These are phyloP conservation scores for Xenopus laevis DNA, from an alignment of 2,113 vertebrate species.

Conservation along the genomic window DNA sequence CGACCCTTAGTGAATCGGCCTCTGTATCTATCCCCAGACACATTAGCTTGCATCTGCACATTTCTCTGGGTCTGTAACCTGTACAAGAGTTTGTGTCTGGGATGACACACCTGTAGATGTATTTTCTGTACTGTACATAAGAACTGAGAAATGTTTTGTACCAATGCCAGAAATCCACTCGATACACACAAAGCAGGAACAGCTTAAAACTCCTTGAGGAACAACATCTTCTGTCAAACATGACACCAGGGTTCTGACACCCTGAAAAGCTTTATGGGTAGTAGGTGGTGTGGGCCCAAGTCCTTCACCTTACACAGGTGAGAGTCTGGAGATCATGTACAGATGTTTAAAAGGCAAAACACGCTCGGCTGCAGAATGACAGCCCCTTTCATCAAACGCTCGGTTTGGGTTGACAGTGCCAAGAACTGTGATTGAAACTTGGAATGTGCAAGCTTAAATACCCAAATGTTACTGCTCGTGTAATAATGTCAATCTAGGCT, in stretches of 20 bases:
- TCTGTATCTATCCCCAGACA: no score
- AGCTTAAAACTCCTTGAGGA: slow-evolving; percentile 64
- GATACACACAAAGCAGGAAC: slow-evolving; percentile 56
- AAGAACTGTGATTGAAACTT: slow-evolving; percentile 53
- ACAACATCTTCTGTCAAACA: slow-evolving; percentile 68
- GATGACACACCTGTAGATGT: slow-evolving; percentile 52
- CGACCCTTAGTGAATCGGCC: no score
- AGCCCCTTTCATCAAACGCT: slow-evolving; percentile 54
- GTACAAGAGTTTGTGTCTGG: slow-evolving; percentile 18
- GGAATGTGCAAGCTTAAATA: slow-evolving; percentile 52
- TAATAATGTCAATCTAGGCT: slow-evolving; percentile 47
- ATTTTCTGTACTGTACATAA: slow-evolving; percentile 50
- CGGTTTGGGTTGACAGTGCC: slow-evolving; percentile 37
- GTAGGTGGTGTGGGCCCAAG: slow-evolving; percentile 49
- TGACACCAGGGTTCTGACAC: slow-evolving; percentile 63
- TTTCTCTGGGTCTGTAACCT: no score
- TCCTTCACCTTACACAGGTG: slow-evolving; percentile 55
- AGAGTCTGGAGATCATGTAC: slow-evolving; percentile 56
- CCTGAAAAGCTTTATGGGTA: slow-evolving; percentile 50
- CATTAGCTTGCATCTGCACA: no score
- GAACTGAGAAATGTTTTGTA: slow-evolving; percentile 57
- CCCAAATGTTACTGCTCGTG: slow-evolving; percentile 49
- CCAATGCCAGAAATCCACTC: slow-evolving; percentile 60
- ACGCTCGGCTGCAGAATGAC: slow-evolving; percentile 55
- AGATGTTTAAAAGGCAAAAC: slow-evolving; percentile 57